Evolutionary conservation across 2,888 invertebrate genomes (phyloP), one percentile per base, ranked within the genome.

Genomic region (Gonocerus acuteangulatus): DNA sequence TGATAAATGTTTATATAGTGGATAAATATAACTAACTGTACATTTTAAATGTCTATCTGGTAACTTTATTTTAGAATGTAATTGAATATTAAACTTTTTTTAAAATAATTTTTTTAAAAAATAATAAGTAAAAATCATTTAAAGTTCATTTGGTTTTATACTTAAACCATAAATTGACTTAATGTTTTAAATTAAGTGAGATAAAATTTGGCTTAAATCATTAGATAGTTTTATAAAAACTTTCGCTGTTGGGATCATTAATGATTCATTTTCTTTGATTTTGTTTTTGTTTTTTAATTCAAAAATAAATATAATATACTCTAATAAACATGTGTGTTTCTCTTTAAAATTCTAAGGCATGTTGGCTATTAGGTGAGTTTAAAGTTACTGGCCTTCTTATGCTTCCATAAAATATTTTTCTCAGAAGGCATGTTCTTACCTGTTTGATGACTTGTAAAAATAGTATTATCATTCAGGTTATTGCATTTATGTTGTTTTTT

Each of bases 21-120:
- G n/a, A n/a, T n/a, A n/a, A n/a, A n/a, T n/a, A n/a, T 56, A 36
- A 15, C 36, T 58, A 36, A 36, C 18, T 49, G 23, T 56, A 39
- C 19, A 47, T 42, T 51, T n/a, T 48, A 61, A 61, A 63, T 61
- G 57, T 61, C 57, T 61, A 49, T 59, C 52, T 59, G 49, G 61
- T 62, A 42, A 39, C 21, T 48, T 19, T 44, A 1, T 59, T n/a
- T n/a, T n/a, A n/a, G n/a, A n/a, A n/a, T n/a, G n/a, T n/a, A n/a
- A n/a, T n/a, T n/a, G n/a, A n/a, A n/a, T n/a, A n/a, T n/a, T n/a
- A n/a, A n/a, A n/a, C n/a, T n/a, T n/a, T n/a, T n/a, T n/a, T n/a
- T n/a, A n/a, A n/a, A n/a, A n/a, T n/a, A n/a, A n/a, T n/a, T n/a
- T n/a, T n/a, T n/a, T n/a, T n/a, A n/a, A n/a, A n/a, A n/a, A n/a